Percentiles rank a stretch among this genome's conserved stretches.
Conservation (phyloP, 2,888 invertebrate species). For the Plusia festucae region DNA sequence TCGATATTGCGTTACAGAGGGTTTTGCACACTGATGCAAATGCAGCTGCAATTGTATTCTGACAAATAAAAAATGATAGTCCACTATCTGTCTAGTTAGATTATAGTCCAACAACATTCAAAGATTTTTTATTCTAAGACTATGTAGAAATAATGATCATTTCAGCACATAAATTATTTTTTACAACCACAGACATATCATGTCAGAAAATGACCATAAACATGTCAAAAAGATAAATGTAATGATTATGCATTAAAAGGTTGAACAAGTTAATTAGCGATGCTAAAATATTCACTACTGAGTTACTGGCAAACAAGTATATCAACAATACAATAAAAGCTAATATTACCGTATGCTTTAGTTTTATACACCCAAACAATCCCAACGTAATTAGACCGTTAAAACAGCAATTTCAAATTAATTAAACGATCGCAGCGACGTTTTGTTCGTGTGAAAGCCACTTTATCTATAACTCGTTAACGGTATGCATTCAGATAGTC, state of each 20-base stretch:
- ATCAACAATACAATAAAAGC: background rate
- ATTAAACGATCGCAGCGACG: slow-evolving; percentile 53
- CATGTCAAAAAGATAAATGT: background rate
- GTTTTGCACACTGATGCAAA: slow-evolving; percentile 42
- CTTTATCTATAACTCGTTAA: slow-evolving; percentile 75
- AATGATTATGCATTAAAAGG: slow-evolving; percentile 4
- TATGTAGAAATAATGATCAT: background rate
- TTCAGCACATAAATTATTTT: background rate
- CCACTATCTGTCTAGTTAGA: background rate
- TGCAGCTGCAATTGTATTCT: slow-evolving; percentile 9
- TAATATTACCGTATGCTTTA: background rate
- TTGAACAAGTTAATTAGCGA: background rate
- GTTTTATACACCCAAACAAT: slow-evolving; percentile 18
- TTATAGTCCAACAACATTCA: background rate
- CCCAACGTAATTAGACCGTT: slow-evolving; percentile 35
- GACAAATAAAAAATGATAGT: background rate
- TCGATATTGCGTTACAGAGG: slow-evolving; percentile 59
- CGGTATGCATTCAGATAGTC: slow-evolving; percentile 78
- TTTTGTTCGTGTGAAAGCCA: slow-evolving; percentile 55
- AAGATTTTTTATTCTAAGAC: background rate
- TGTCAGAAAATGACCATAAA: background rate
- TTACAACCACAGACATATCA: background rate
- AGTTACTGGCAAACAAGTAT: background rate
- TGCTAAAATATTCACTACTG: slow-evolving; percentile 5
- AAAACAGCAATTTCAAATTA: slow-evolving; percentile 46